phyloP scores from a whole-genome alignment of 2,113 vertebrate species.

The Fukomys damarensis region DNA sequence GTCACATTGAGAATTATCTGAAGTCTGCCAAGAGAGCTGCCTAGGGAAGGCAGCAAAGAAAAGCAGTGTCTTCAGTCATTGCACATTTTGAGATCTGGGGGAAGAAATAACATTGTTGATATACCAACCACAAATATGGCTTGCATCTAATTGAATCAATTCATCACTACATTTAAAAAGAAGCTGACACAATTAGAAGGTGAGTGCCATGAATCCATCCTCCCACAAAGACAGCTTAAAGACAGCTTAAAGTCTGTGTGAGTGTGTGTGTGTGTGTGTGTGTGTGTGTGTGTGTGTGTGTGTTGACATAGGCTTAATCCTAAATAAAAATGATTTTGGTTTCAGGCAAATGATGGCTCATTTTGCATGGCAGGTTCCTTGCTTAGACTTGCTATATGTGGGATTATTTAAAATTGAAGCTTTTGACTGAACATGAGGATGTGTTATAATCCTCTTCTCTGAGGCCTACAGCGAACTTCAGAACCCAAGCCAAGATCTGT shows the following conservation, averaged over 20 bases:
- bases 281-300: neutral
- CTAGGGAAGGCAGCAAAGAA: neutral
- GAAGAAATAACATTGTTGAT: constrained; percentile 18
- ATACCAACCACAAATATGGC: neutral
- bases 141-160: constrained; percentile 19
- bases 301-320: neutral
- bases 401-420: constrained; percentile 47
- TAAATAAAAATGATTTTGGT: constrained; percentile 19
- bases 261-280: neutral
- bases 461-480: constrained; percentile 43
- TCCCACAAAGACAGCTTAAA: constrained; percentile 2
- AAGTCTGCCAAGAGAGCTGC: neutral
- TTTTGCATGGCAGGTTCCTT: neutral
- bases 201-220: constrained; percentile 1
- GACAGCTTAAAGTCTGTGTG: no score
- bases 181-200: constrained; percentile 20
- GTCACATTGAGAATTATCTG: neutral
- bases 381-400: neutral
- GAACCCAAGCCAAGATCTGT: constrained; percentile 28
- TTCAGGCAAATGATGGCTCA: constrained; percentile 25
- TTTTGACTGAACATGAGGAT: constrained; percentile 31
- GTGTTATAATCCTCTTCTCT: constrained; percentile 19
- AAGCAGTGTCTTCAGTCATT: neutral
- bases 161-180: constrained; percentile 18
- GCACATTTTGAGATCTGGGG: neutral